These are phyloP conservation scores for Drosophila lacteicornis DNA, from an alignment of 1,140 invertebrate species.

Conservation along the genomic window DNA sequence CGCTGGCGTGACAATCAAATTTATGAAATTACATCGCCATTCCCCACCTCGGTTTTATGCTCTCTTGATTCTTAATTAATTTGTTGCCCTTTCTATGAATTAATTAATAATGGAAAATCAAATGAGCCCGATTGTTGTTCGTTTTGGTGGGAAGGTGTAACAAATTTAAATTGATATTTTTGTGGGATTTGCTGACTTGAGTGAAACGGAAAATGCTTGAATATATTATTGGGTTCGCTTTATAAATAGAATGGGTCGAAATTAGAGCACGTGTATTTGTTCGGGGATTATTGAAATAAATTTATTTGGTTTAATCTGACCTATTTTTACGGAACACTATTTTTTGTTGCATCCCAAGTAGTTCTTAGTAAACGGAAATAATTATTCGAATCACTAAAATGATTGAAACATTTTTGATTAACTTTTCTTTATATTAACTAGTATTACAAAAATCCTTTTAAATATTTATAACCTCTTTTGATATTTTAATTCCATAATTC, in stretches of 20 bases:
- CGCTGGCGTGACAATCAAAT: constrained; percentile 46
- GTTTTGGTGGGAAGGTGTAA: constrained; percentile 13
- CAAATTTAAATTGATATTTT: constrained; percentile 20
- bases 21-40: constrained; percentile 46
- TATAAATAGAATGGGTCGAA: background rate
- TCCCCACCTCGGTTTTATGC: constrained; percentile 23
- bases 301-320: no score
- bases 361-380: no score
- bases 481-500: background rate
- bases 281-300: background rate
- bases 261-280: background rate
- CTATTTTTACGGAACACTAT: no score
- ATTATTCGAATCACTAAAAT: no score
- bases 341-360: background rate
- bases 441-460: no score
- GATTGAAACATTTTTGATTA: no score
- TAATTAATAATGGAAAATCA: constrained; percentile 44
- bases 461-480: background rate
- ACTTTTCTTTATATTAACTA: no score
- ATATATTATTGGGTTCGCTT: background rate
- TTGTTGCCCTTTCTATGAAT: constrained; percentile 37
- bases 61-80: constrained; percentile 37
- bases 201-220: background rate
- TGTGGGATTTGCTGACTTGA: background rate
- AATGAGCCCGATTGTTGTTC: constrained; percentile 22